Percentiles rank a stretch among this genome's conserved stretches.
Evolutionary conservation across 2,797 vertebrate genomes (phyloP).

Genomic region (Platyrinchus mystaceus): DNA sequence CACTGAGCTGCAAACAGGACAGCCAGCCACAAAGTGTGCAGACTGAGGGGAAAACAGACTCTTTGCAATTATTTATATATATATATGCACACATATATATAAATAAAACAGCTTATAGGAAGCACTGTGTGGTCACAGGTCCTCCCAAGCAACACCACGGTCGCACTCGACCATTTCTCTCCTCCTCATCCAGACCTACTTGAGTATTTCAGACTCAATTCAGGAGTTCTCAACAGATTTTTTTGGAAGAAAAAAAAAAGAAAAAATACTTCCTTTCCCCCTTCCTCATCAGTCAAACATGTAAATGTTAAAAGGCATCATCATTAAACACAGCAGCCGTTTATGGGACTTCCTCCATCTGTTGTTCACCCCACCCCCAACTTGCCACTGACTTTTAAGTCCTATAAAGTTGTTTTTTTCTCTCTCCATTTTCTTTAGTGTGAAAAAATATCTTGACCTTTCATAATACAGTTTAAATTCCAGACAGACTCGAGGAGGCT

Average conservation of each 20-base stretch:
- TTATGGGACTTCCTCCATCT: background rate
- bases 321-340: rapidly evolving
- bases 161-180: rapidly evolving
- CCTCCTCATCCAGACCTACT: background rate
- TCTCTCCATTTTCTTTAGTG: background rate
- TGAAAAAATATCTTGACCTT: background rate
- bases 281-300: background rate
- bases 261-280: background rate
- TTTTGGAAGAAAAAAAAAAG: background rate
- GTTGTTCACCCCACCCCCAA: background rate
- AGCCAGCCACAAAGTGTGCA: background rate
- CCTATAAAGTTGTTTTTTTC: background rate
- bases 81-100: rapidly evolving
- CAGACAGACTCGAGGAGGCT: conserved; percentile 1
- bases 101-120: rapidly evolving
- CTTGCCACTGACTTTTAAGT: background rate
- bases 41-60: background rate
- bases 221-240: background rate
- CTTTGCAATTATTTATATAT: background rate
- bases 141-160: background rate
- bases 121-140: background rate
- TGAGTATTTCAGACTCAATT: background rate
- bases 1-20: background rate
- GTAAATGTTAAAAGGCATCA: background rate
- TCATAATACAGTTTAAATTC: conserved; percentile 10